Evolutionary conservation across 1,140 invertebrate genomes (phyloP).

Genomic region (Hyposmocoma kahamanoa): DNA sequence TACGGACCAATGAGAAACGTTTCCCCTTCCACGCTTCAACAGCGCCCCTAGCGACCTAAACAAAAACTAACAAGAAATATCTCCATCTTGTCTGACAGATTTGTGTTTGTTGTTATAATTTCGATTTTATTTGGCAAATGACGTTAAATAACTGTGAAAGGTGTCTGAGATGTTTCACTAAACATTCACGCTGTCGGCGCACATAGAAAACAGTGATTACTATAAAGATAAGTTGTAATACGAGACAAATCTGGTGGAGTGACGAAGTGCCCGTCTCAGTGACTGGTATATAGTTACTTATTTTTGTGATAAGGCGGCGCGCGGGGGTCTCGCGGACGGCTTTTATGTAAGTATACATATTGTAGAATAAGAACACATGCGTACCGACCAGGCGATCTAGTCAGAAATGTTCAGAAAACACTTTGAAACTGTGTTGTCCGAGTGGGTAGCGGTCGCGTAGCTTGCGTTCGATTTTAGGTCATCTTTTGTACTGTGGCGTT

Average conservation of each 20-base stretch:
- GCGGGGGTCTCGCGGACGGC: constrained; percentile 61
- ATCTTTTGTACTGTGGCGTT: constrained; percentile 67
- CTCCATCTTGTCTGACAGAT: constrained; percentile 74
- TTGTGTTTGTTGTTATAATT: constrained; percentile 73
- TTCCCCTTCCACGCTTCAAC: constrained; percentile 36
- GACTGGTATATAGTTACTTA: constrained; percentile 74
- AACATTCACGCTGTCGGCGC: constrained; percentile 14
- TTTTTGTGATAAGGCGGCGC: constrained; percentile 73
- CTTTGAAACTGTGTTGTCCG: constrained; percentile 45
- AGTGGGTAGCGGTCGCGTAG: constrained; percentile 43
- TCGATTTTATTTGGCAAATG: constrained; percentile 57
- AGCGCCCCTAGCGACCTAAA: constrained; percentile 56
- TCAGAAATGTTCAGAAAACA: constrained; percentile 60
- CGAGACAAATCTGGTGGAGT: constrained; percentile 48
- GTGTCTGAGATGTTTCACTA: constrained; percentile 31
- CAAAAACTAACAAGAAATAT: constrained; percentile 62
- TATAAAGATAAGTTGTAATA: constrained; percentile 20
- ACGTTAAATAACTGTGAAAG: constrained; percentile 47
- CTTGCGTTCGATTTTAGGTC: constrained; percentile 68
- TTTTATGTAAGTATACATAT: constrained; percentile 64
- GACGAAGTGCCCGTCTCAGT: constrained; percentile 68
- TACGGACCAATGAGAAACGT: constrained; percentile 37
- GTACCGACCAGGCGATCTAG: constrained; percentile 33
- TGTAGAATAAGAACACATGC: constrained; percentile 31
- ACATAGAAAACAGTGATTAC: constrained; percentile 26